phyloP scores from a whole-genome alignment of 2,797 vertebrate genomes.

The Scolopax rusticola region DNA sequence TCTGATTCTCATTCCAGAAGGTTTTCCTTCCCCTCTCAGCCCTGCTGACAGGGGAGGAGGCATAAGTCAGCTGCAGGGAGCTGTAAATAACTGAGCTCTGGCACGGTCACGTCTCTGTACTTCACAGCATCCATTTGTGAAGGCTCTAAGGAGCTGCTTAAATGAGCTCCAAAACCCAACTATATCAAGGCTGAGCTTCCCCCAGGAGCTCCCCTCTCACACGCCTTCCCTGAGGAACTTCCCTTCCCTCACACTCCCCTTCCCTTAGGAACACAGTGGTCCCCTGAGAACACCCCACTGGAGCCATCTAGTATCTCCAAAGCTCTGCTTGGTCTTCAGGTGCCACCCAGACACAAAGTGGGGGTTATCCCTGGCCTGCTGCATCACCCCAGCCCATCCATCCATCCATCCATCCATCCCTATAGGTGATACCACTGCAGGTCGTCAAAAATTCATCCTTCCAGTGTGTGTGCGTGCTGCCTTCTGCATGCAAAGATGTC shows the following conservation, averaged over 20 bases:
- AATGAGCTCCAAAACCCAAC: background rate
- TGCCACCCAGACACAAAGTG: accelerated
- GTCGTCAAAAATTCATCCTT: background rate
- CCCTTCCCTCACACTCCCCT: accelerated
- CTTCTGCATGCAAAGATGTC: background rate
- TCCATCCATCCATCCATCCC: no score
- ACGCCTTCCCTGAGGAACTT: no score
- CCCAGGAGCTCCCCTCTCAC: background rate
- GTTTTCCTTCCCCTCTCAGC: background rate
- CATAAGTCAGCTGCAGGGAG: constrained; percentile 39
- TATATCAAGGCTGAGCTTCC: background rate
- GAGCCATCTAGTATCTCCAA: background rate
- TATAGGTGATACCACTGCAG: accelerated
- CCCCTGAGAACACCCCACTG: background rate
- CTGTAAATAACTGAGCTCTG: background rate
- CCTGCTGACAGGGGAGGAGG: background rate
- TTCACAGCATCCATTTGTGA: background rate
- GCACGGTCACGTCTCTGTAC: background rate
- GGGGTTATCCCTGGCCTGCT: background rate
- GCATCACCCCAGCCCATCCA: no score
- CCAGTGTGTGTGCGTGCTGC: accelerated
- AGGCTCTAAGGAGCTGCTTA: background rate
- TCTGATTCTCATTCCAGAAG: background rate
- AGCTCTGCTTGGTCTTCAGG: background rate
- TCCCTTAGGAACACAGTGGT: background rate